Evolutionary conservation across 2,113 vertebrate species (phyloP), one percentile per base, ranked within the genome.

Genomic region (Beaufortia kweichowensis): DNA sequence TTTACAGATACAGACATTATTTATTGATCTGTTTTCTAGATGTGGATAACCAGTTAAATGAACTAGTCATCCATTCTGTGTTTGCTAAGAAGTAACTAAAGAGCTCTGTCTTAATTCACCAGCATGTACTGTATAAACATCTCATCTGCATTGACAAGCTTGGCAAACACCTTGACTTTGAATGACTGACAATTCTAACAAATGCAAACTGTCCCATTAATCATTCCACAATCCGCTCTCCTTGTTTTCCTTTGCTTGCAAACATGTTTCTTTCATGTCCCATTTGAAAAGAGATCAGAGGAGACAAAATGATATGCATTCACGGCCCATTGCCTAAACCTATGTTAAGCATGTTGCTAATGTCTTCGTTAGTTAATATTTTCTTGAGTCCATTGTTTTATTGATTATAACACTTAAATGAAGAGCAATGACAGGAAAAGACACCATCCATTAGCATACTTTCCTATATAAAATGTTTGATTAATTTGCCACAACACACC

Each of bases 221-320:
- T 89, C 88, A 90, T 23, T 64, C 50, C 68, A 57, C 79, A 76
- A 81, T 81, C 79, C 68, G 2, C 31, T 66, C 0, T 50, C 62
- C 82, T 76, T 84, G 80, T 86, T 78, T 79, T 72, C 29, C 24
- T n/a, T 59, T 46, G 11, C 15, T 53, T 83, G 74, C 80, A 81
- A 81, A 43, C 71, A 68, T 35, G 8, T 2, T 29, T 64, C 75
- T 71, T 55, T 57, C 85, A 48, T 63, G 41, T 67, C 82, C 76
- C 85, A 87, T 88, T 73, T 84, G 80, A 89, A 86, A 76, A 76
- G 79, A 33, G 66, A 48, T 71, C 59, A 72, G 33, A 70, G 80
- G 73, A 76, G 17, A 11, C 85, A 82, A 87, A 82, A 55, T 75
- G 75, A 68, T 55, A 56, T 66, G 69, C 66, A 41, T 57, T 59